phyloP scores from a whole-genome alignment of 2,797 vertebrate species.

The Meriones psammophilus region DNA sequence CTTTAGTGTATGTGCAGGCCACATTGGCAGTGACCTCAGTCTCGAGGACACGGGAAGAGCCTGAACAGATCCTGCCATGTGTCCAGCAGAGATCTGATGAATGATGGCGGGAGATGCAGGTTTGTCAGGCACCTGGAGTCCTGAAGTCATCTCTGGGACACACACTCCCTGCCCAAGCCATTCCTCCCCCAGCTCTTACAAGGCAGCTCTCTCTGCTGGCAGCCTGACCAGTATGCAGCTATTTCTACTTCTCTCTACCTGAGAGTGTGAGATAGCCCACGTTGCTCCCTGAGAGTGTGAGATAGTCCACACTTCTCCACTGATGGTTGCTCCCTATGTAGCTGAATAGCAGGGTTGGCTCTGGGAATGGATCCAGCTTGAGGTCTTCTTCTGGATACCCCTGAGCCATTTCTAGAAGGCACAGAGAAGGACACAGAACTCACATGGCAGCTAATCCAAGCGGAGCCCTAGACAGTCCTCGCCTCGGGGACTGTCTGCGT shows the following conservation, averaged over 20 bases:
- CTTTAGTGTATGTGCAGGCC: accelerated
- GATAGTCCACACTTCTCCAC: no score
- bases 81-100: neutral
- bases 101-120: neutral
- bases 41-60: neutral
- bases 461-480: neutral
- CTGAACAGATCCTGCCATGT: neutral
- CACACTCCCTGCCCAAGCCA: neutral
- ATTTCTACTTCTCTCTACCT: neutral
- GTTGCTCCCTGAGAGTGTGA: accelerated
- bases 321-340: accelerated
- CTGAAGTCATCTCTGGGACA: neutral
- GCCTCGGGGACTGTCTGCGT: neutral
- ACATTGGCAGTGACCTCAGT: neutral
- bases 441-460: neutral
- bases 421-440: neutral
- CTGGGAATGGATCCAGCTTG: neutral
- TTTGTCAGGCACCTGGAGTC: neutral
- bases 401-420: neutral
- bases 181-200: neutral
- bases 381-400: neutral
- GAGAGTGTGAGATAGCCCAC: neutral
- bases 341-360: neutral
- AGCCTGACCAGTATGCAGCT: no score
- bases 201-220: neutral